Base-by-base conservation (phyloP, 2,888 invertebrate species). In the Zele albiditarsus region DNA sequence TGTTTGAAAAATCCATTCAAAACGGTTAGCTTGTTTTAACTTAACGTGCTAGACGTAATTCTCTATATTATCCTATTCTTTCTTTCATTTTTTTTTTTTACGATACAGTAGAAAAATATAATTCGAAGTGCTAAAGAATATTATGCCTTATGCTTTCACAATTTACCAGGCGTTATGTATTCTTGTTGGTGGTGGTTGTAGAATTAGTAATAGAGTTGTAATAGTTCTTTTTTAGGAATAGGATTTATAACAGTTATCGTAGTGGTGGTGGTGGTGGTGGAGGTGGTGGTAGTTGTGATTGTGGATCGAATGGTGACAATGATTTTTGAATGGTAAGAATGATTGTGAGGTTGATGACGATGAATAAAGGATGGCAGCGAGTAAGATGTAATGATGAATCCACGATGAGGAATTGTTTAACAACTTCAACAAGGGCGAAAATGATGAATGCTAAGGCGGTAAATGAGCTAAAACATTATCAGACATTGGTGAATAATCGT, bases 91-190 rank as follows among this genome's bases (percentile, higher is more conserved):
- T 69, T 58, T 68, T 68, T 60, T 73, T 69, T 77, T 74, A 77
- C 79, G 77, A 81, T 86, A 86, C 80, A 84, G 88, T 88, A 88
- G 85, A 88, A 88, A 88, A 88, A 88, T 88, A 88, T 87, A 88
- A 87, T 88, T 83, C 85, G 79, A 84, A 84, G 83, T 85, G 82
- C 81, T 82, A 86, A 85, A 84, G 82, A 85, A 85, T 84, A 83
- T 83, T 84, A 82, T 84, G 83, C 81, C 78, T 85, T 83, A 84
- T 73, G 82, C 81, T 76, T 25, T 75, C 71, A 71, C 62, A 69
- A 58, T 69, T 57, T 33, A 33, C 23, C 20, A 58, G 25, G 73
- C 73, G 75, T 65, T 73, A 77, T 78, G 73, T 74, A 65, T 70
- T 72, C 53, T 53, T 53, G 20, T 71, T 75, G 70, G 75, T 74